Percentiles rank a stretch among this genome's conserved stretches.
Conservation (phyloP, 2,113 vertebrate species). For the Chunga burmeisteri region DNA sequence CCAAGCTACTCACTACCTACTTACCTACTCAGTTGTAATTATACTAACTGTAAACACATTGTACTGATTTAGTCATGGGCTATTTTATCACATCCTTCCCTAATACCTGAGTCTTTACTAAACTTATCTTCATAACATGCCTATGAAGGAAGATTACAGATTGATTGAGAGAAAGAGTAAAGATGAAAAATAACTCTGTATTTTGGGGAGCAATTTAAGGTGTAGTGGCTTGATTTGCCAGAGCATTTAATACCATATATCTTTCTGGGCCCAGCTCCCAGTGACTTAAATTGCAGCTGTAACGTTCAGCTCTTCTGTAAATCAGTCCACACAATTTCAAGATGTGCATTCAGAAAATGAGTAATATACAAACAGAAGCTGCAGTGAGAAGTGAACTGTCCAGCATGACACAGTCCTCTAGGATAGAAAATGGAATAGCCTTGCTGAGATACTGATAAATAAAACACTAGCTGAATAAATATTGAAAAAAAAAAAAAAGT, state of each 20-base stretch:
- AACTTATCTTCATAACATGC: background rate
- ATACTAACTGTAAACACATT: background rate
- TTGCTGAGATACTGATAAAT: background rate
- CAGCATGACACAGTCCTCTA: background rate
- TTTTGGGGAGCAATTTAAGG: background rate
- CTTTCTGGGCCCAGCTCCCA: background rate
- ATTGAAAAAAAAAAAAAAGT: background rate
- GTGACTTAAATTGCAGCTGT: background rate
- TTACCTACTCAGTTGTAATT: background rate
- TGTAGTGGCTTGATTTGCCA: background rate
- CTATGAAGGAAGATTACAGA: background rate
- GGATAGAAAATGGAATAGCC: background rate
- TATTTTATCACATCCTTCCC: background rate
- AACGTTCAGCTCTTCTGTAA: conserved; percentile 6
- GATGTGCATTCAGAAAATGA: background rate
- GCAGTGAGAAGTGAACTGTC: background rate
- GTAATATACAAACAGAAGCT: background rate
- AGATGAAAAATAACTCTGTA: background rate
- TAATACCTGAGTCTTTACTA: background rate
- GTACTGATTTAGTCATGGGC: background rate
- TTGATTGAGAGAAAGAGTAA: background rate
- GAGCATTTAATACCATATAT: background rate
- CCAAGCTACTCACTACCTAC: background rate
- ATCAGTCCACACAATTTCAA: background rate
- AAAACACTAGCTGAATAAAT: background rate